A percentile compares a stretch with the other conserved stretches of the same genome.
phyloP scores from a whole-genome alignment of 2,797 vertebrate species.

The Xenentodon cancila region DNA sequence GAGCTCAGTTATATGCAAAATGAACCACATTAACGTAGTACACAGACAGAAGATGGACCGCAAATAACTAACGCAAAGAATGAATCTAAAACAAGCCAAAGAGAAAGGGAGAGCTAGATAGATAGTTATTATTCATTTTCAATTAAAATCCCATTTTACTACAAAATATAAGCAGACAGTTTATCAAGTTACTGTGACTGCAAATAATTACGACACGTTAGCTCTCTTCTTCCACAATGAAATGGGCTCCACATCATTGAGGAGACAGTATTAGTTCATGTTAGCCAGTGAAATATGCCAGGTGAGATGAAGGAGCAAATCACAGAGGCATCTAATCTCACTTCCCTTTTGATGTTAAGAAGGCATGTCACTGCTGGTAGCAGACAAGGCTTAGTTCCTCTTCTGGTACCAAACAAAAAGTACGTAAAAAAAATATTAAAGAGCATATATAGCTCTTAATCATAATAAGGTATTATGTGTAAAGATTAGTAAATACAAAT shows the following conservation, averaged over 20 bases:
- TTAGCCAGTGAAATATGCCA: slow-evolving; percentile 51
- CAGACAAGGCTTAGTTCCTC: slow-evolving; percentile 50
- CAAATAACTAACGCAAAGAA: not conserved
- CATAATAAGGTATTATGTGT: not conserved
- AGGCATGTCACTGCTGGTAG: slow-evolving; percentile 31
- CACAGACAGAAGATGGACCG: not conserved
- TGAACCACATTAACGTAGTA: not conserved
- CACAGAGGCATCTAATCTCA: slow-evolving; percentile 68
- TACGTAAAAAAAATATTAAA: slow-evolving; percentile 8
- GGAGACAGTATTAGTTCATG: slow-evolving; percentile 40
- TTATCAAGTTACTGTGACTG: not conserved
- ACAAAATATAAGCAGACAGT: no score
- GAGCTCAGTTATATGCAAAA: slow-evolving; percentile 4
- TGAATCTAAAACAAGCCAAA: no score
- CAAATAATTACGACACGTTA: not conserved
- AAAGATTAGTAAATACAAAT: slow-evolving; percentile 19
- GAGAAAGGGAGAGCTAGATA: no score
- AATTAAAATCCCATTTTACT: no score
- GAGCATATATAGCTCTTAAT: slow-evolving; percentile 13
- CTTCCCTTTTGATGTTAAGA: slow-evolving; percentile 75
- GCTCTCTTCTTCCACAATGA: not conserved
- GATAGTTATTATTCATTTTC: no score
- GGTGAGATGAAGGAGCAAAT: slow-evolving; percentile 52
- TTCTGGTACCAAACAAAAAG: slow-evolving; percentile 44
- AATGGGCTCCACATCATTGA: slow-evolving; percentile 13